Percentiles rank a stretch among this genome's conserved stretches.
Evolutionary conservation across 2,797 vertebrate genomes (phyloP).

Genomic region (Acipenser transmontanus): DNA sequence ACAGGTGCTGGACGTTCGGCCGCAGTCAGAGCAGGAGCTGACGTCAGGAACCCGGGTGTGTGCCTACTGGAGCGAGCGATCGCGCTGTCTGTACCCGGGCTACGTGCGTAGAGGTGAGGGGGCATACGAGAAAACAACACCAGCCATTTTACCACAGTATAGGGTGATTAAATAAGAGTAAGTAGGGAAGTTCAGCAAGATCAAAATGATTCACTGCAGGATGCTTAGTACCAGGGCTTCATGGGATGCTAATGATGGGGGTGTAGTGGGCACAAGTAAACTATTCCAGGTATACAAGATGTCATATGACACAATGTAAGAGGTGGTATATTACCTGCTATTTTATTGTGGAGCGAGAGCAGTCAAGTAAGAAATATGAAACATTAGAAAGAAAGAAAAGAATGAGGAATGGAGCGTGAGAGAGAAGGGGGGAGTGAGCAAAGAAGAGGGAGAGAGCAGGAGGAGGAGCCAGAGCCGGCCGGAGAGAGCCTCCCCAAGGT

Average conservation of each 20-base stretch:
- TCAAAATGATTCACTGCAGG: background rate
- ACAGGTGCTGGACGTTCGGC: constrained; percentile 83
- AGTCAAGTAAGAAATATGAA: background rate
- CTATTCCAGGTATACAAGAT: background rate
- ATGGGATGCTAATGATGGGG: too few species aligned
- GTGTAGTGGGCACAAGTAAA: too few species aligned
- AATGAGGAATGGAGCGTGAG: background rate
- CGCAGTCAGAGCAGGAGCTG: constrained; percentile 70
- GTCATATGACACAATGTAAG: background rate
- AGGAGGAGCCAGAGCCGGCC: background rate
- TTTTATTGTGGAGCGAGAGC: background rate
- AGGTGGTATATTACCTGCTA: background rate
- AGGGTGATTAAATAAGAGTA: too few species aligned
- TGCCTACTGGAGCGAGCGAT: constrained; percentile 93
- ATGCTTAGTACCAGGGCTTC: too few species aligned
- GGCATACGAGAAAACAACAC: background rate
- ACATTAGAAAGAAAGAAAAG: background rate
- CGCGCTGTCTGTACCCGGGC: constrained; percentile 88
- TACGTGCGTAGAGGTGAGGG: constrained; percentile 78
- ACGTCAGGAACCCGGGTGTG: constrained; percentile 83
- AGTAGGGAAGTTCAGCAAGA: background rate
- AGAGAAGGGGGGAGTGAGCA: constrained; percentile 2
- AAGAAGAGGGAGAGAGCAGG: background rate
- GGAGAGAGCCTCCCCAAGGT: too few species aligned
- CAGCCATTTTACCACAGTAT: too few species aligned